Evolutionary conservation across 2,888 invertebrate species (phyloP).

Genomic region (Drosophila infuscata): DNA sequence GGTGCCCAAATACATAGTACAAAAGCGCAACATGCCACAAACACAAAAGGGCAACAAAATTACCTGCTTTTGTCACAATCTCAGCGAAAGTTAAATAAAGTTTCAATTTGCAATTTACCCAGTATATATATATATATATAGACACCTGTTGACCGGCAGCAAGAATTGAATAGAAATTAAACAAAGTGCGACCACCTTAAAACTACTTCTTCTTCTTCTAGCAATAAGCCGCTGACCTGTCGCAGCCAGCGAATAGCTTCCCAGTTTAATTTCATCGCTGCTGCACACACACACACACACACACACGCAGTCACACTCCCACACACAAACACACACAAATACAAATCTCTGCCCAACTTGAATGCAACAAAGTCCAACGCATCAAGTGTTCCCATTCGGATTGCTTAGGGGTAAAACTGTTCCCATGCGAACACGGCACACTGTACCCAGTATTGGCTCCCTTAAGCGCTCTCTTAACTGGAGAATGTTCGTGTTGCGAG

Average conservation of each 20-base stretch:
- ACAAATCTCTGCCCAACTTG: not conserved
- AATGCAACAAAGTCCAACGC: conserved; percentile 12
- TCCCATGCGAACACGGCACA: not conserved
- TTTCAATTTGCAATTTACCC: conserved; percentile 27
- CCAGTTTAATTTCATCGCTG: not conserved
- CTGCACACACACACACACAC: not conserved
- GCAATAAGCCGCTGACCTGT: not conserved
- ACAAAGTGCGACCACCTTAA: not conserved
- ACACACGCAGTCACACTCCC: not conserved
- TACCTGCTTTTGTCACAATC: conserved; percentile 58
- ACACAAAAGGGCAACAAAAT: conserved; percentile 44
- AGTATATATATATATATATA: not conserved
- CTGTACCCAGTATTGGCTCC: conserved; percentile 58
- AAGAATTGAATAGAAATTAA: not conserved
- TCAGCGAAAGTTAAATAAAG: conserved; percentile 61
- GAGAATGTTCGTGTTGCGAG: not conserved
- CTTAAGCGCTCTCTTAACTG: conserved; percentile 49
- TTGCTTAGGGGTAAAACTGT: conserved; percentile 26
- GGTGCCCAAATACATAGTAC: not conserved
- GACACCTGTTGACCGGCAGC: not conserved
- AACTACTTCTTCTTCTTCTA: not conserved
- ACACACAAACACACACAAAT: not conserved
- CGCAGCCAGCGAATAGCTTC: not conserved
- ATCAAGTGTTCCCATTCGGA: conserved; percentile 21
- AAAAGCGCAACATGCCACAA: conserved; percentile 9